Evolutionary conservation across 2,888 invertebrate genomes (phyloP).

Genomic region (Megaustenia siamemsis): DNA sequence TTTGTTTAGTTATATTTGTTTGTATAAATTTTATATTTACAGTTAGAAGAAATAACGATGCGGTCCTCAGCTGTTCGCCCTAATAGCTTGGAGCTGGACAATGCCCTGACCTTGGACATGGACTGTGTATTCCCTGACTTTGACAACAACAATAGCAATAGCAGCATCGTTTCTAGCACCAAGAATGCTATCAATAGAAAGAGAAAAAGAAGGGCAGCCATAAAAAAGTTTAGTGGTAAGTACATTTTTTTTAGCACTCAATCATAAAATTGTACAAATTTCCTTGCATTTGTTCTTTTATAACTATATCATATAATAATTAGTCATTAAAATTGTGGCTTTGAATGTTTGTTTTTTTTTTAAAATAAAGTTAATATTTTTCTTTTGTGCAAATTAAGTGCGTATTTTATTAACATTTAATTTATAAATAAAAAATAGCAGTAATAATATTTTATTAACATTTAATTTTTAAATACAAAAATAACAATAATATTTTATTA

Average conservation of each 20-base stretch:
- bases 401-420: too few species aligned
- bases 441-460: too few species aligned
- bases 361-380: too few species aligned
- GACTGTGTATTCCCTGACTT: conserved; percentile 66
- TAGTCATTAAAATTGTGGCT: neutral
- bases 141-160: conserved; percentile 62
- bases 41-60: conserved; percentile 69
- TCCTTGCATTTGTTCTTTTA: neutral
- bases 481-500: too few species aligned
- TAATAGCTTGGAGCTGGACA: conserved; percentile 72
- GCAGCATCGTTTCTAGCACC: conserved; percentile 45
- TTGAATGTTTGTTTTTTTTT: neutral
- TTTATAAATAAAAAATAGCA: too few species aligned
- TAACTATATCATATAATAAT: neutral
- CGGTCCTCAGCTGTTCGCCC: conserved; percentile 67
- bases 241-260: neutral
- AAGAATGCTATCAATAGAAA: conserved; percentile 62
- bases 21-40: conserved; percentile 51
- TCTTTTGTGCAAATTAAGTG: too few species aligned
- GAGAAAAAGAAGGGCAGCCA: conserved; percentile 74
- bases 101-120: conserved; percentile 71
- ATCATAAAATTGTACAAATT: too few species aligned
- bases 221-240: conserved; percentile 76
- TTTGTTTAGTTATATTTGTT: neutral
- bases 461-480: too few species aligned